Base-by-base conservation (phyloP, 2,888 invertebrate species). In the Ganaspis brasiliensis region DNA sequence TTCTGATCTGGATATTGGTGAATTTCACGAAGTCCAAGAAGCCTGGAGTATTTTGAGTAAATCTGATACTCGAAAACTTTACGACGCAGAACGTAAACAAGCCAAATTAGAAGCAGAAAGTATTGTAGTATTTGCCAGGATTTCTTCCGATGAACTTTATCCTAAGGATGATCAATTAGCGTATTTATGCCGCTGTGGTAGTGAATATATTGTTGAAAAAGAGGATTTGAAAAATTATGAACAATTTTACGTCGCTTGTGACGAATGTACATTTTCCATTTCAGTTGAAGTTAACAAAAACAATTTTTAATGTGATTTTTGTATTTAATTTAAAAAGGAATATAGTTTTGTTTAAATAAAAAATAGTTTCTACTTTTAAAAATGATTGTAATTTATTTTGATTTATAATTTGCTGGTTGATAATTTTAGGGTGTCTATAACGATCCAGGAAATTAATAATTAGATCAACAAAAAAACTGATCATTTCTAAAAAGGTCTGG, bases 261-360 rank as follows among this genome's bases (percentile, higher is more conserved):
- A 94, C 88, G 95, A 96, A 91, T 96, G 96, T 91, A 96, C 96
- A 71, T 94, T 96, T 90, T 93, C 94, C 85, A 94, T 96, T 87
- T 90, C 93, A 85, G 91, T 95, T 67, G 92, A 92, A 88, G 90
- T 45, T 14, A 67, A 45, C 5, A 67, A 67, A 67, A 21, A 24
- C 19, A 24, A 16, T 6, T n/a, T 21, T 24, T 40, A 24, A 67
- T n/a, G n/a, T 67, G 45, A 67, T 45, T 37, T 63, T 63, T 56
- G 26, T 26, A 14, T 9, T 2, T 45, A 9, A 45, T 45, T 45
- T 14, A 9, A 6, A 9, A 45, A 45, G 2, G 10, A 45, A 45
- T 9, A 45, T 14, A 5, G 10, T 10, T 61, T 35, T 26, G 21
- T 61, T n/a, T n/a, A n/a, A n/a, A n/a, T n/a, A n/a, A n/a, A n/a